phyloP scores from a whole-genome alignment of 2,888 invertebrate genomes.

The Lycia hirtaria region DNA sequence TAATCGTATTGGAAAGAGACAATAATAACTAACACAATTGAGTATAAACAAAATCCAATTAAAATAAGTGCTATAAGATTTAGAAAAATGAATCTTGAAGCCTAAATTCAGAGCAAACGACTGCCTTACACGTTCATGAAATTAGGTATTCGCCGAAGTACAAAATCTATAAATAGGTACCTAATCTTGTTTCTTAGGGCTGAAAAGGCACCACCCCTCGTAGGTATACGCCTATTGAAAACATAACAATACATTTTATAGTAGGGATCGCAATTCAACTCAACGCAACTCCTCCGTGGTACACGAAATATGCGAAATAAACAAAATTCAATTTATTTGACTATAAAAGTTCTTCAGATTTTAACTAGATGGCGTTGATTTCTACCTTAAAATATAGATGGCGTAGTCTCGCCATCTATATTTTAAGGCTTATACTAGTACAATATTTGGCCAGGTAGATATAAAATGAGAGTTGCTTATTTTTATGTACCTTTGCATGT shows the following conservation, averaged over 20 bases:
- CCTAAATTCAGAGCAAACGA: too few relatives aligned
- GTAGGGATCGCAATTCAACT: constrained; percentile 20
- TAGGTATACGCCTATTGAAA: constrained; percentile 60
- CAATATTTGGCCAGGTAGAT: neutral
- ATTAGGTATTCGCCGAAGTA: constrained; percentile 24
- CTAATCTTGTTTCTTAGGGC: constrained; percentile 53
- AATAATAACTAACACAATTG: too few relatives aligned
- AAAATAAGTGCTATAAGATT: too few relatives aligned
- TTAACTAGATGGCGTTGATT: constrained; percentile 57
- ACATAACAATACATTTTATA: constrained; percentile 32
- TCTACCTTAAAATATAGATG: too few relatives aligned
- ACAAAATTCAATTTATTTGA: constrained; percentile 11
- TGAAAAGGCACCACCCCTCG: constrained; percentile 63
- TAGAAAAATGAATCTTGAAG: too few relatives aligned
- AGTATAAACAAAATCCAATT: too few relatives aligned
- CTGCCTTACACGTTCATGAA: too few relatives aligned
- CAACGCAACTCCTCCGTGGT: neutral
- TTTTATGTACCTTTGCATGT: neutral
- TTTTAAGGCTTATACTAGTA: constrained; percentile 17
- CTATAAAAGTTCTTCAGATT: constrained; percentile 20
- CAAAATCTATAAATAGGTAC: constrained; percentile 46
- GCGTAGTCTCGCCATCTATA: constrained; percentile 55
- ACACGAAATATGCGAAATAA: constrained; percentile 10
- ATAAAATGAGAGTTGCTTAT: neutral
- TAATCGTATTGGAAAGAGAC: too few relatives aligned